Percentiles rank a stretch among this genome's conserved stretches.
Evolutionary conservation across 2,113 vertebrate species (phyloP).

Genomic region (Sprattus sprattus): DNA sequence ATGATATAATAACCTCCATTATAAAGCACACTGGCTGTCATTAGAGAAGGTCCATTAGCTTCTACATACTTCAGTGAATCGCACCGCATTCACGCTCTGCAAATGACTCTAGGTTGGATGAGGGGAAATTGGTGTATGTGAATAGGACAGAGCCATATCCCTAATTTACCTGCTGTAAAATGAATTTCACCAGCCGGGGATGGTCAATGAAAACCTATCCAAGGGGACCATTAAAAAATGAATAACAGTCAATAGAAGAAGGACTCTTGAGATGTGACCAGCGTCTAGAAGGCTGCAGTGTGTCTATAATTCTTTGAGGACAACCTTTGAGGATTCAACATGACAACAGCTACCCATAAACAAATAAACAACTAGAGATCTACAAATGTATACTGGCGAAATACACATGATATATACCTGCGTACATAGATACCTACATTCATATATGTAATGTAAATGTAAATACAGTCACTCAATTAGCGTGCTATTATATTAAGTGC

Average conservation of each 20-base stretch:
- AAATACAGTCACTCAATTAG: background rate
- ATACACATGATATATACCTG: background rate
- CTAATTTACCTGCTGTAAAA: constrained; percentile 49
- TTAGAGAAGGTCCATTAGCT: constrained; percentile 51
- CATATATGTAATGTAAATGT: background rate
- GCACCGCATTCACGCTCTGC: constrained; percentile 29
- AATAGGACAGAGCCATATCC: constrained; percentile 28
- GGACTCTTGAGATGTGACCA: background rate
- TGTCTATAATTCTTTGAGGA: background rate
- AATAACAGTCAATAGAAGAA: background rate
- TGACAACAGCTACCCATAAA: background rate
- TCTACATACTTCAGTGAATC: constrained; percentile 20
- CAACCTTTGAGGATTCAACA: background rate
- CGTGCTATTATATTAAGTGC: constrained; percentile 43
- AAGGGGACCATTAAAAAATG: constrained; percentile 22
- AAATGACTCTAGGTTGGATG: constrained; percentile 31
- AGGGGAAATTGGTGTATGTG: constrained; percentile 28
- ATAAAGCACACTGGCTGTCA: constrained; percentile 30
- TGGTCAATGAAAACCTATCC: background rate
- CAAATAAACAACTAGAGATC: background rate
- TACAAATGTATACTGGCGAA: background rate
- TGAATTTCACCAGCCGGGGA: constrained; percentile 40
- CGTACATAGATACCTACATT: background rate
- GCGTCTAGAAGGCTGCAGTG: background rate
- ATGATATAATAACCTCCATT: constrained; percentile 20